A percentile compares a stretch with the other conserved stretches of the same genome.
These are phyloP conservation scores for Tetraneura akinire DNA, from an alignment of 1,140 invertebrate species.

Conservation along the genomic window DNA sequence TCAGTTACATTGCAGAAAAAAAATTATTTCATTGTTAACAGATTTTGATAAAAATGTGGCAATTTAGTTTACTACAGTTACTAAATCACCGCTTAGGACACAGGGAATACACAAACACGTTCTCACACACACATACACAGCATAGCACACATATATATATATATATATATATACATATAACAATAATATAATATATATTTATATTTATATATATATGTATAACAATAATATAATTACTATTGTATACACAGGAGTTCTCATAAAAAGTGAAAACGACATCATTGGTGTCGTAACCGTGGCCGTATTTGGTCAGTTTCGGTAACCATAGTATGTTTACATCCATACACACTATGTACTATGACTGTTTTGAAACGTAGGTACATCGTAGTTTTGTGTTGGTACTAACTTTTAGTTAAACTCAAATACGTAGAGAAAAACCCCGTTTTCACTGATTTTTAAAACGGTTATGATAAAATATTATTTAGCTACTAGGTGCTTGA, in stretches of 20 bases:
- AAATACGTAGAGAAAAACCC: too few species aligned
- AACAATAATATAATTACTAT: background rate
- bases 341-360: background rate
- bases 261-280: constrained; percentile 15
- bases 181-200: background rate
- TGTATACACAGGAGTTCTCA: background rate
- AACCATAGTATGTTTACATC: too few species aligned
- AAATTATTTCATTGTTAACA: background rate
- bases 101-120: too few species aligned
- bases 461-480: too few species aligned
- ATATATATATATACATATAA: background rate
- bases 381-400: too few species aligned
- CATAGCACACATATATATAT: background rate
- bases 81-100: background rate
- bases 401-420: too few species aligned
- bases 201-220: background rate
- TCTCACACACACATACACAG: background rate
- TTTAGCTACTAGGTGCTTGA: too few species aligned
- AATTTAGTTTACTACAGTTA: too few species aligned
- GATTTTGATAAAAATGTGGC: background rate
- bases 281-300: constrained; percentile 13
- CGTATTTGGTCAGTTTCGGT: background rate
- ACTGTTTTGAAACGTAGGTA: too few species aligned
- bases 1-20: too few species aligned
- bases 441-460: too few species aligned